Evolutionary conservation across 2,113 vertebrate species (phyloP).

Genomic region (Melanerpes formicivorus): DNA sequence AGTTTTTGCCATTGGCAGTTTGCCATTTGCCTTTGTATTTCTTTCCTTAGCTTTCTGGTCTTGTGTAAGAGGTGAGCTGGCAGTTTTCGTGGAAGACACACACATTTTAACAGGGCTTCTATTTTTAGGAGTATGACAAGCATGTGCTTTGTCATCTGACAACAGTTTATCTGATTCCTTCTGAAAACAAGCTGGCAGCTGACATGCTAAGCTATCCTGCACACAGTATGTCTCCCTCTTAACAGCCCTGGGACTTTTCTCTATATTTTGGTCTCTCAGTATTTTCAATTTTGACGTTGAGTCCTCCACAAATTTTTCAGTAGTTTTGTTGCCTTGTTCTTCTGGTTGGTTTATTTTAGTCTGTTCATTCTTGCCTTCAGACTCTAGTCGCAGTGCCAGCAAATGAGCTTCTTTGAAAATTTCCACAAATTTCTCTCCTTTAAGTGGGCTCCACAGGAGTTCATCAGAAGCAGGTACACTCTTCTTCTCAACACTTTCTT

Average conservation of each 20-base stretch:
- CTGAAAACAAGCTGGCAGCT: constrained; percentile 72
- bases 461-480: neutral
- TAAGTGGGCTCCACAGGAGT: constrained; percentile 80
- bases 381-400: constrained; percentile 81
- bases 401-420: constrained; percentile 88
- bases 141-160: neutral
- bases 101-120: constrained; percentile 61
- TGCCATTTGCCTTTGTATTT: neutral
- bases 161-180: neutral
- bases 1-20: constrained; percentile 15
- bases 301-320: constrained; percentile 83
- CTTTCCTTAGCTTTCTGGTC: constrained; percentile 2
- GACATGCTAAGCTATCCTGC: constrained; percentile 77
- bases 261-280: constrained; percentile 57
- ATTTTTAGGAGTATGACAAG: neutral
- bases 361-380: neutral
- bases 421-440: constrained; percentile 84
- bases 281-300: constrained; percentile 75
- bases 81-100: constrained; percentile 7
- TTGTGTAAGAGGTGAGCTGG: neutral
- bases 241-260: constrained; percentile 74
- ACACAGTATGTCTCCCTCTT: constrained; percentile 90
- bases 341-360: neutral
- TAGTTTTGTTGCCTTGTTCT: neutral
- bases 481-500: neutral